Base-by-base conservation (phyloP, 2,113 vertebrate genomes). In the Hepsetus odoe region DNA sequence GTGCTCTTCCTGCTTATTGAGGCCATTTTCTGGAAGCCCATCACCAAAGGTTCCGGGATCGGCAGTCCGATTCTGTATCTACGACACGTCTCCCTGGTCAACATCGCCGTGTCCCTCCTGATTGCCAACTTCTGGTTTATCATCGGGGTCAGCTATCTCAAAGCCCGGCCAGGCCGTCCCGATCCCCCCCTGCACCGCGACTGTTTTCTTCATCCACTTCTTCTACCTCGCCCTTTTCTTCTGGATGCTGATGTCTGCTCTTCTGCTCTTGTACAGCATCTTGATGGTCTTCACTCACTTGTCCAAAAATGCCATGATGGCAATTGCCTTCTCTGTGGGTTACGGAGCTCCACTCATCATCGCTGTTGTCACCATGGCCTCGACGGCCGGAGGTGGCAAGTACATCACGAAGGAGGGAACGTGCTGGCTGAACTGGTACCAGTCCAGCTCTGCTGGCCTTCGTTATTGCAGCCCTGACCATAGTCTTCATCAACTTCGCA, bases 221-320 rank as follows among this genome's bases (percentile, higher is more conserved):
- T 95, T 95, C 85, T 98, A 96, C 79, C 93, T 98, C 30, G 89
- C 92, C 44, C 65, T 96, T 26, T 97, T 98, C 87, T 98, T 96
- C 81, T 98, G 96, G 96, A 98, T 98, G 96, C 84, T 98, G 0
- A 85, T 91, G 5, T 89, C 95, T 20, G 95, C 93, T 0, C 90
- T 96, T 24, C 89, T 96, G 44, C 94, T 98, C 44, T 86, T 94
- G 7, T 96, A 96, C 74, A 89, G 93, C 10, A 93, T 94, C 7
- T 42, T 95, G 28, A 84, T 94, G 1, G 80, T 95, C 71, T 95
- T 96, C 74, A 92, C 89, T 5, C 89, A 94, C 77, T 88, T 95
- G 88, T 89, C 91, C n/a, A 95, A 90, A 65, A 79, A 87, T 24
- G 33, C 7, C 3, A 93, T 96, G 92, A 72, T 94, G 82, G 86